A percentile compares a stretch with the other conserved stretches of the same genome.
Conservation (phyloP, 2,888 invertebrate genomes). For the Cantharis rustica region DNA sequence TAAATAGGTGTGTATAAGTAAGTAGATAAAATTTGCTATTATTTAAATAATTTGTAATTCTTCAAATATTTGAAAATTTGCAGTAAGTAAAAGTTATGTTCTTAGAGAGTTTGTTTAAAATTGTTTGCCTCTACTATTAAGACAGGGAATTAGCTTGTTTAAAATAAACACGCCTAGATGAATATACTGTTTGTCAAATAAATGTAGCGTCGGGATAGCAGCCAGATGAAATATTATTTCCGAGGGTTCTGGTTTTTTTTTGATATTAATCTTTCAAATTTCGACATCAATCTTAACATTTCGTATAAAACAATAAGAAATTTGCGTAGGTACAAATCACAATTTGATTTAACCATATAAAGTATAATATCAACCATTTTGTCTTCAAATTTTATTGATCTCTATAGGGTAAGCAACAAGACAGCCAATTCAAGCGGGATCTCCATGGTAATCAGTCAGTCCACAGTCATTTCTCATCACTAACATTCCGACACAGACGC, state of each 20-base stretch:
- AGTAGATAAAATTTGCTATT: too few relatives aligned
- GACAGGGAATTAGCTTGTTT: conserved; percentile 28
- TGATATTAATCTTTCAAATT: conserved; percentile 20
- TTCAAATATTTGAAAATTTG: neutral
- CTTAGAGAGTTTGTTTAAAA: conserved; percentile 1
- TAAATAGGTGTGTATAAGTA: too few relatives aligned
- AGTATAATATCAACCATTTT: conserved; percentile 27
- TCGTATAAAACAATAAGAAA: conserved; percentile 1
- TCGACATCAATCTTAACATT: conserved; percentile 5
- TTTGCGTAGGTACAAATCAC: neutral
- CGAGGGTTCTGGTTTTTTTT: conserved; percentile 32
- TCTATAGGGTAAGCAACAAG: conserved; percentile 4
- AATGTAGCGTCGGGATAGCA: conserved; percentile 36
- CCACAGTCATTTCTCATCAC: conserved; percentile 55
- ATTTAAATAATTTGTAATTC: neutral
- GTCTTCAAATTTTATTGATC: conserved; percentile 32
- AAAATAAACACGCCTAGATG: conserved; percentile 33
- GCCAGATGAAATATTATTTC: conserved; percentile 39
- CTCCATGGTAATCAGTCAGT: conserved; percentile 55
- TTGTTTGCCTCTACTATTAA: conserved; percentile 7
- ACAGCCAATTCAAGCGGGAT: conserved; percentile 40
- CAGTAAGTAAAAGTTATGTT: neutral
- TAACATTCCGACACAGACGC: conserved; percentile 52
- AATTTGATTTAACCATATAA: neutral
- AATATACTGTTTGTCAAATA: conserved; percentile 40